Percentiles rank a stretch among this genome's conserved stretches.
These are phyloP conservation scores for Coracopsis vasa DNA, from an alignment of 2,113 vertebrate genomes.

Conservation along the genomic window DNA sequence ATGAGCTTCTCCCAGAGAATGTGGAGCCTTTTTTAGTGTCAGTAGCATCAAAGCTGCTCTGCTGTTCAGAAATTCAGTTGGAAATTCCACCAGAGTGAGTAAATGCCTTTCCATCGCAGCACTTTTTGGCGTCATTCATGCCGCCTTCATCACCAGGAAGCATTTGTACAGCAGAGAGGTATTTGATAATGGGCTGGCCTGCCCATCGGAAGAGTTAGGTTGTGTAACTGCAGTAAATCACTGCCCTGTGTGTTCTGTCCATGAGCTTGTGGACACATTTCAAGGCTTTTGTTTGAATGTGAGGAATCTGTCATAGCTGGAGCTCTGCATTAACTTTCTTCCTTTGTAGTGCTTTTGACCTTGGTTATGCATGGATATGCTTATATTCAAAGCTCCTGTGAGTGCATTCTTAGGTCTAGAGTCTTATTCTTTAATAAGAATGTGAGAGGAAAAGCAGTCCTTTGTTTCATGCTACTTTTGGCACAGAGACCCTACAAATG, in stretches of 20 bases:
- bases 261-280: not conserved
- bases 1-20: not conserved
- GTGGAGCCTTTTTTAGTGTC: not conserved
- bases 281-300: not conserved
- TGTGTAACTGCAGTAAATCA: slow-evolving; percentile 23
- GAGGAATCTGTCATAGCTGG: not conserved
- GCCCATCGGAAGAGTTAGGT: not conserved
- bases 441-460: not conserved
- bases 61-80: not conserved
- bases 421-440: not conserved
- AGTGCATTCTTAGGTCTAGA: not conserved
- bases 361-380: not conserved
- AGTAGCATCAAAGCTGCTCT: not conserved
- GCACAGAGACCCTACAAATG: not conserved
- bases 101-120: not conserved
- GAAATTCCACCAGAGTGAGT: slow-evolving; percentile 14
- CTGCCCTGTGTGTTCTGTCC: not conserved
- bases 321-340: not conserved
- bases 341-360: not conserved
- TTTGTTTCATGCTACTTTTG: not conserved
- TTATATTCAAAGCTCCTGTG: not conserved
- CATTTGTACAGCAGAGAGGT: not conserved
- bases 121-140: not conserved
- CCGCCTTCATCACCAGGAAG: slow-evolving; percentile 37
- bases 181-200: slow-evolving; percentile 32